Evolutionary conservation across 2,113 vertebrate species (phyloP).

Genomic region (Pedionomus torquatus): DNA sequence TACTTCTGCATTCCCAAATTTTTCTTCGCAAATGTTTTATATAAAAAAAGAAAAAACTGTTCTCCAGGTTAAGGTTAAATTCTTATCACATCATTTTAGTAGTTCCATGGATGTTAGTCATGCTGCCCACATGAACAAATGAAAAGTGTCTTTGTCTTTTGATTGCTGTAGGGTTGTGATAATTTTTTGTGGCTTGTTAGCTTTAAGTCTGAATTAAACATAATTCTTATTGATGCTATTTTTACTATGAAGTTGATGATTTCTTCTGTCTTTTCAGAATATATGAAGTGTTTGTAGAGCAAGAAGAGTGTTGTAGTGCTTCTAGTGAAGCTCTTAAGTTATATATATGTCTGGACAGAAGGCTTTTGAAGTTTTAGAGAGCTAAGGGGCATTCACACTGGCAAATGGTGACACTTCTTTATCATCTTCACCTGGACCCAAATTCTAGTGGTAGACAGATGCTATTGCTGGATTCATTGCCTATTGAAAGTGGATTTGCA

Average conservation of each 20-base stretch:
- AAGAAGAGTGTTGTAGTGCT: background rate
- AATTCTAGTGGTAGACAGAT: background rate
- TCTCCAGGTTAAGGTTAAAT: background rate
- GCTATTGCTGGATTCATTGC: background rate
- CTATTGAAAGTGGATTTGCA: background rate
- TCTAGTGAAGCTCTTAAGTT: background rate
- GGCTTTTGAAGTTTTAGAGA: background rate
- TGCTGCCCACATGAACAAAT: background rate
- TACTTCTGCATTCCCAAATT: background rate
- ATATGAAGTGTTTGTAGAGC: background rate
- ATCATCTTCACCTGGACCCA: background rate
- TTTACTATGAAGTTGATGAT: background rate
- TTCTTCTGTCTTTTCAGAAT: background rate
- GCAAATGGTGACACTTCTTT: background rate
- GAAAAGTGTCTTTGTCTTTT: background rate
- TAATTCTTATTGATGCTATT: background rate
- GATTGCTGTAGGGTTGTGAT: background rate
- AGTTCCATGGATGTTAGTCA: background rate
- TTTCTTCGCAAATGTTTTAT: background rate
- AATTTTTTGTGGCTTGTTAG: background rate
- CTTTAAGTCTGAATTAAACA: background rate
- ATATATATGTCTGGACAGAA: background rate
- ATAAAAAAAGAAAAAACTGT: background rate
- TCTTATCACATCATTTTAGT: background rate
- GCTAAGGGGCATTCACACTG: background rate